A percentile compares a stretch with the other conserved stretches of the same genome.
Evolutionary conservation across 2,113 vertebrate genomes (phyloP).

Genomic region (Dasyornis broadbenti): DNA sequence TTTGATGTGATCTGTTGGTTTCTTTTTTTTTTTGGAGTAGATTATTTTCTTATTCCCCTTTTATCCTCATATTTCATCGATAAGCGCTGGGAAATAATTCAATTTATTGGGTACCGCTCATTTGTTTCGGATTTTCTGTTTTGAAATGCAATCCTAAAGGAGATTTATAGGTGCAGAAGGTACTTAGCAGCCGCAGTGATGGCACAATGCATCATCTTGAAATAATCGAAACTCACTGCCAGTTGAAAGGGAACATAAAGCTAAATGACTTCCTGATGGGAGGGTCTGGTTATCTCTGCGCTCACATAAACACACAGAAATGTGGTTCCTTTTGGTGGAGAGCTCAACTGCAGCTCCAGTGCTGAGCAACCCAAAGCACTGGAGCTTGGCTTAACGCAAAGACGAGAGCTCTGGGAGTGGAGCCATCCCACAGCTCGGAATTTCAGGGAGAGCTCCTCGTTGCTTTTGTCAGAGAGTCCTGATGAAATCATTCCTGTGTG

Average conservation of each 20-base stretch:
- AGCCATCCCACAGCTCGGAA: not conserved
- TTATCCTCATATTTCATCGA: not conserved
- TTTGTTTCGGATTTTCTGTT: not conserved
- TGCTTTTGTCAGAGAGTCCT: not conserved
- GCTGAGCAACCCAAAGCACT: not conserved
- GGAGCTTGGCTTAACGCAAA: not conserved
- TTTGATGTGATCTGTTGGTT: not conserved
- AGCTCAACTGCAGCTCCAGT: not conserved
- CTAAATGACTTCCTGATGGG: not conserved
- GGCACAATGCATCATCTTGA: not conserved
- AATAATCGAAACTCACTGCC: not conserved
- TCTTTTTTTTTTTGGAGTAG: not conserved
- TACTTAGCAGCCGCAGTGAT: not conserved
- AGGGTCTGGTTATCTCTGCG: not conserved
- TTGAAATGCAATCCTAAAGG: not conserved
- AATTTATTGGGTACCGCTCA: not conserved
- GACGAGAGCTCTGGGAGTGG: not conserved
- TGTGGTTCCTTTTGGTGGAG: not conserved
- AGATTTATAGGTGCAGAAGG: conserved; percentile 14
- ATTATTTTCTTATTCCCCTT: not conserved
- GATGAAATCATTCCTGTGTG: not conserved
- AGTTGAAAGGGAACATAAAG: conserved; percentile 17
- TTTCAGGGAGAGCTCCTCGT: not conserved
- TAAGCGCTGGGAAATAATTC: not conserved
- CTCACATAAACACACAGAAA: not conserved